Conservation (phyloP, 2,113 vertebrate genomes). For the Amia ocellicauda region DNA sequence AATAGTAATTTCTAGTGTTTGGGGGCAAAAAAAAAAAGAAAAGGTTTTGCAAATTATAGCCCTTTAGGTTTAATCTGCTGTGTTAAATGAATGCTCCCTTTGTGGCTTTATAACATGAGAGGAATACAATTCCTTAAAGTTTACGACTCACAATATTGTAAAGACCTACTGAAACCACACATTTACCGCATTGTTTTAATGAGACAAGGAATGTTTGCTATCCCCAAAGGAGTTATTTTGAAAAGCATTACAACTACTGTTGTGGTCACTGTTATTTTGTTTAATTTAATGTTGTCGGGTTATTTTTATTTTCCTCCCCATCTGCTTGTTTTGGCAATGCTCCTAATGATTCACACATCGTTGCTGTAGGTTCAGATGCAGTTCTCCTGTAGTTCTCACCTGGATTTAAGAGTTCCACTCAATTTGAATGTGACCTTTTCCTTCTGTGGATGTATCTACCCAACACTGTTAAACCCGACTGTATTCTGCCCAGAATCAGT, state of each 20-base stretch:
- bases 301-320: slow-evolving; percentile 28
- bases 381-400: too few species aligned
- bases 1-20: slow-evolving; percentile 37
- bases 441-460: too few species aligned
- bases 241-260: slow-evolving; percentile 25
- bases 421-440: too few species aligned
- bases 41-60: too few species aligned
- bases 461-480: too few species aligned
- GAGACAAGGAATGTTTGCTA: slow-evolving; percentile 7
- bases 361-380: too few species aligned
- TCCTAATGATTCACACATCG: too few species aligned
- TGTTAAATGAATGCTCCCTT: slow-evolving; percentile 27
- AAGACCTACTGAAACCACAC: slow-evolving; percentile 42
- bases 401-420: too few species aligned
- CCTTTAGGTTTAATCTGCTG: slow-evolving; percentile 23
- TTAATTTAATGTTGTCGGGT: slow-evolving; percentile 35
- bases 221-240: slow-evolving; percentile 10
- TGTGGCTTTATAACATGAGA: slow-evolving; percentile 20
- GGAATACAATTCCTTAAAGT: slow-evolving; percentile 29
- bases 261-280: slow-evolving; percentile 43
- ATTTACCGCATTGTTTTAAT: slow-evolving; percentile 11
- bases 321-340: too few species aligned
- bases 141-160: slow-evolving; percentile 48
- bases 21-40: slow-evolving; percentile 14
- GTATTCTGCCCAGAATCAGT: too few species aligned